Evolutionary conservation across 2,113 vertebrate genomes (phyloP), one percentile per base, ranked within the genome.

Genomic region (Lycaon pictus): DNA sequence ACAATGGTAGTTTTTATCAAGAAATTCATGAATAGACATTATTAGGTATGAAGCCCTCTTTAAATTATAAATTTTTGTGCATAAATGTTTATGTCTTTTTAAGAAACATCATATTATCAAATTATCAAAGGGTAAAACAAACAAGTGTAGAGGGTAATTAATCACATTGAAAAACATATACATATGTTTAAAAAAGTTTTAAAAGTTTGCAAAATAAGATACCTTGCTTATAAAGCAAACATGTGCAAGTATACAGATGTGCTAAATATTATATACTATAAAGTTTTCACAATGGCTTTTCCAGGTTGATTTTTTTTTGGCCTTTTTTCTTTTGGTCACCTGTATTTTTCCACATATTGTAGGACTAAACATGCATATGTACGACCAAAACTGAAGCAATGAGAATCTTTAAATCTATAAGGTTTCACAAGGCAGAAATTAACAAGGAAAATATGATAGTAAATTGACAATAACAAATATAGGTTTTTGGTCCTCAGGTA

Each of bases 261-360:
- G 27, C 20, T 9, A 85, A 93, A 37, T 84, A 84, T 53, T 55
- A 55, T 32, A 60, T 55, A 22, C 2, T 76, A 51, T 7, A 76
- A 48, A 88, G 17, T 79, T 22, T 82, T 65, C 55, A 29, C 20
- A 43, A 3, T 71, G 43, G 43, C 11, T 93, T 92, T 93, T 55
- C 2, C 10, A 71, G 7, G 16, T 83, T 90, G n/a, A 93, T 32
- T 92, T 93, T 91, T 93, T 92, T 77, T 92, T 77, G 27, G 23
- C 32, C 95, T 94, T 80, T 80, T 85, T 90, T 12, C 53, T 96
- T 83, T 76, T 71, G 4, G 3, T 95, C 23, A n/a, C 17, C 8
- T 29, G 7, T 53, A 62, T 32, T 96, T 90, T 90, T 83, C 4
- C 56, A 55, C 63, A 53, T 58, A 37, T 81, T 51, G 16, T 32